Evolutionary conservation across 2,888 invertebrate genomes (phyloP).

Genomic region (Polymixis flavicincta): DNA sequence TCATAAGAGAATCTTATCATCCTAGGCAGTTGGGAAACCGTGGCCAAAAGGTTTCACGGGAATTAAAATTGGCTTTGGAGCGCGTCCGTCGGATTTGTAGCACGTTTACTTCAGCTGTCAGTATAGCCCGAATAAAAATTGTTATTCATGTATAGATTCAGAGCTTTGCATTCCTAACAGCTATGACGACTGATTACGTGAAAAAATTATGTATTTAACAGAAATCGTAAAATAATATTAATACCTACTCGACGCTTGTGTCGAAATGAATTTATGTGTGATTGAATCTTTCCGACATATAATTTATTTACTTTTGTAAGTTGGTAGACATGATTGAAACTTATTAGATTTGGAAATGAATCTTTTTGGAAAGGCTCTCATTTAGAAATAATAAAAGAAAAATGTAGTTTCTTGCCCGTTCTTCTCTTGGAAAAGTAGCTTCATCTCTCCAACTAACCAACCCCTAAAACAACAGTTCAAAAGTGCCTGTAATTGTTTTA

Average conservation of each 20-base stretch:
- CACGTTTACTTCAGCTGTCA: too few relatives aligned
- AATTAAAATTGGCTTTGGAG: constrained; percentile 17
- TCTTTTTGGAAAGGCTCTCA: not conserved
- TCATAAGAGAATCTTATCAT: not conserved
- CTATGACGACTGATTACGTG: not conserved
- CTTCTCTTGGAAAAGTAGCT: too few relatives aligned
- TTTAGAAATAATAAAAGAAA: not conserved
- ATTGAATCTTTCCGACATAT: not conserved
- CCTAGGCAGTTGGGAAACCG: not conserved
- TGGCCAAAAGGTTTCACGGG: not conserved
- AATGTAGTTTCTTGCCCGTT: not conserved
- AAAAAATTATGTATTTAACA: not conserved
- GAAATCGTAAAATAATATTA: not conserved
- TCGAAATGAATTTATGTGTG: constrained; percentile 3
- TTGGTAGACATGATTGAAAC: not conserved
- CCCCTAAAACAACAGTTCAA: not conserved
- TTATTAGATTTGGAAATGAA: not conserved
- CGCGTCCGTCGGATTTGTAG: constrained; percentile 22
- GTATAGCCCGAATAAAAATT: not conserved
- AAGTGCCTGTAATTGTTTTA: not conserved
- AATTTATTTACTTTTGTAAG: not conserved
- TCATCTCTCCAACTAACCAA: too few relatives aligned
- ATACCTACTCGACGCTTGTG: not conserved
- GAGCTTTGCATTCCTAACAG: not conserved
- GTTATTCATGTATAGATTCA: not conserved